Evolutionary conservation across 1,140 invertebrate species (phyloP).

Genomic region (Anastatus disparis): DNA sequence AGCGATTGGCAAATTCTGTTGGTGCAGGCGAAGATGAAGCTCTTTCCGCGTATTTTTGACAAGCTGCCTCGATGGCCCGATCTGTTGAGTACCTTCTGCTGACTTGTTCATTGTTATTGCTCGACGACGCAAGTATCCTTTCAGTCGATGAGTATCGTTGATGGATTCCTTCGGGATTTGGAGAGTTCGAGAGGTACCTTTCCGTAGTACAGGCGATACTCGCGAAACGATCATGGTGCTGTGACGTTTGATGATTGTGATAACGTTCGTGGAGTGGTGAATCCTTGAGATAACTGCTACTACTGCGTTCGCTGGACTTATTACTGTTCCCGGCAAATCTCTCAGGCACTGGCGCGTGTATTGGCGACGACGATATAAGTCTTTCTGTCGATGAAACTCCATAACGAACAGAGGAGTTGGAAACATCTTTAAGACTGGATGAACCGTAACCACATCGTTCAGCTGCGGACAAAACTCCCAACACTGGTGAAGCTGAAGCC

Average conservation of each 20-base stretch:
- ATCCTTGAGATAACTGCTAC: constrained; percentile 47
- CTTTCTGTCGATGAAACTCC: constrained; percentile 49
- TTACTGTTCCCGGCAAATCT: constrained; percentile 50
- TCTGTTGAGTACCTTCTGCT: constrained; percentile 50
- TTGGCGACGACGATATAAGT: constrained; percentile 57
- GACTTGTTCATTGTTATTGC: neutral
- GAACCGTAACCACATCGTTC: constrained; percentile 18
- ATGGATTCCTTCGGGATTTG: constrained; percentile 56
- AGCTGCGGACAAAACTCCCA: constrained; percentile 43
- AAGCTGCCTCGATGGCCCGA: constrained; percentile 49
- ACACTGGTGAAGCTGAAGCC: constrained; percentile 57
- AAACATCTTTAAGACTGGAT: constrained; percentile 44
- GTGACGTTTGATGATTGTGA: constrained; percentile 43
- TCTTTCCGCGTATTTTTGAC: constrained; percentile 57
- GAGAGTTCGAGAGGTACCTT: constrained; percentile 56
- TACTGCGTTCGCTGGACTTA: constrained; percentile 34
- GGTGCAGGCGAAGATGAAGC: constrained; percentile 52
- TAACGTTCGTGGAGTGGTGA: constrained; percentile 59
- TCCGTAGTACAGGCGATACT: constrained; percentile 49
- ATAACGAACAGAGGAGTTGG: constrained; percentile 37
- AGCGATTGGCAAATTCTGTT: constrained; percentile 52
- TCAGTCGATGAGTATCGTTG: constrained; percentile 61
- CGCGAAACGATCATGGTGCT: constrained; percentile 51
- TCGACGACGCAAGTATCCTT: constrained; percentile 40
- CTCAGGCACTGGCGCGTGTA: constrained; percentile 60